Evolutionary conservation across 1,140 invertebrate species (phyloP).

Genomic region (Prorops nasuta): DNA sequence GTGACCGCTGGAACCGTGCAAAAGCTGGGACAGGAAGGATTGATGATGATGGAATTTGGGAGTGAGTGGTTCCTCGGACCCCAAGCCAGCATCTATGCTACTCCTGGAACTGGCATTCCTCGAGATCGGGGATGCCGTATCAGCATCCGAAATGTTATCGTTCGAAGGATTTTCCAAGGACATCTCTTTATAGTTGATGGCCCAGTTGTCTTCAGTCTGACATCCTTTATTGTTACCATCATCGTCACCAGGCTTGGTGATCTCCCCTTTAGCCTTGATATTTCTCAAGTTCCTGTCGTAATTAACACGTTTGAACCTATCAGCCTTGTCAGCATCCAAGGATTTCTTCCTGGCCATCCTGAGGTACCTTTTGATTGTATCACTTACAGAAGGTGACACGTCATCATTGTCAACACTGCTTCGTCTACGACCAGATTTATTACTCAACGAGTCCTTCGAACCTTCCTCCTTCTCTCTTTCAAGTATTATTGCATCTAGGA

Average conservation of each 20-base stretch:
- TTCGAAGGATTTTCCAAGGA: slow-evolving; percentile 29
- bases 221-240: slow-evolving; percentile 71
- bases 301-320: slow-evolving; percentile 83
- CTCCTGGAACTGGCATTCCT: slow-evolving; percentile 58
- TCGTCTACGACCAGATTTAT: slow-evolving; percentile 55
- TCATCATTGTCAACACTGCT: slow-evolving; percentile 80
- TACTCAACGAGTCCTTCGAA: slow-evolving; percentile 34
- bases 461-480: slow-evolving; percentile 41
- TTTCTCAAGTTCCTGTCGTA: slow-evolving; percentile 82
- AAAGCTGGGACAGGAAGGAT: slow-evolving; percentile 66
- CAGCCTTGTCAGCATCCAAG: slow-evolving; percentile 74
- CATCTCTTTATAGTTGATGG: slow-evolving; percentile 53
- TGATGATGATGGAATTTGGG: slow-evolving; percentile 61
- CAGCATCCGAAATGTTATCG: slow-evolving; percentile 51
- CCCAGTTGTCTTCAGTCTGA: slow-evolving; percentile 75
- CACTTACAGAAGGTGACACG: slow-evolving; percentile 79
- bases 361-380: slow-evolving; percentile 80
- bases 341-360: slow-evolving; percentile 84
- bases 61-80: slow-evolving; percentile 49
- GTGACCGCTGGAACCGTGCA: slow-evolving; percentile 61
- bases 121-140: slow-evolving; percentile 53
- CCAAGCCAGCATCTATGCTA: slow-evolving; percentile 58
- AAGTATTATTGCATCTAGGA: slow-evolving; percentile 49
- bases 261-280: slow-evolving; percentile 77
- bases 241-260: slow-evolving; percentile 69